Percentiles rank a stretch among this genome's conserved stretches.
phyloP scores from a whole-genome alignment of 2,888 invertebrate genomes.

The Rhorus exstirpatorius region DNA sequence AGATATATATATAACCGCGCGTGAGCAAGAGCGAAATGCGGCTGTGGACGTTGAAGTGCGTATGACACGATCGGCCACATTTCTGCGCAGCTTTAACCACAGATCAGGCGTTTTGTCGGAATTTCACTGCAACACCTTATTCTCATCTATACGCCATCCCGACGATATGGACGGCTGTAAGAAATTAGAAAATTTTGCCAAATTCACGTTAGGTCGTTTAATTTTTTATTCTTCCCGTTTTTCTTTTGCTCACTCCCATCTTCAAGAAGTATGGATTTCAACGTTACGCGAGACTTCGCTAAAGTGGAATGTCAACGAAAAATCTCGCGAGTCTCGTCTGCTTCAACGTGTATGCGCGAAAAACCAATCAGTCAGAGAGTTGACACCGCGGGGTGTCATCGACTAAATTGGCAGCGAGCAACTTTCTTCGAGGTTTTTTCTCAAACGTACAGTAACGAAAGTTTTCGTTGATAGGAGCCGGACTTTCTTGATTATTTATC shows the following conservation, averaged over 20 bases:
- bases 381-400: too few species aligned
- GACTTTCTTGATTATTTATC: too few species aligned
- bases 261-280: neutral
- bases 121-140: conserved; percentile 5
- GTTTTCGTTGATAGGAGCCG: too few species aligned
- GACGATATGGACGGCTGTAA: neutral
- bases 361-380: too few species aligned
- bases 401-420: too few species aligned
- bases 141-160: neutral
- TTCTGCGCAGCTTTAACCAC: conserved; percentile 16
- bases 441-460: too few species aligned
- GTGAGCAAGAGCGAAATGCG: conserved; percentile 10
- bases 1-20: neutral
- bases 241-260: neutral
- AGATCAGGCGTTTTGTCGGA: conserved; percentile 5
- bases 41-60: conserved; percentile 1
- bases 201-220: neutral
- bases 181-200: neutral
- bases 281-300: neutral
- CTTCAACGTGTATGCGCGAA: too few species aligned
- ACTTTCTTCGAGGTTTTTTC: too few species aligned
- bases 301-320: neutral
- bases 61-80: conserved; percentile 23
- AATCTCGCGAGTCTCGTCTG: too few species aligned
- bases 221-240: neutral